Base-by-base conservation (phyloP, 2,113 vertebrate genomes). In the Hypocryptadius cinnamomeus region DNA sequence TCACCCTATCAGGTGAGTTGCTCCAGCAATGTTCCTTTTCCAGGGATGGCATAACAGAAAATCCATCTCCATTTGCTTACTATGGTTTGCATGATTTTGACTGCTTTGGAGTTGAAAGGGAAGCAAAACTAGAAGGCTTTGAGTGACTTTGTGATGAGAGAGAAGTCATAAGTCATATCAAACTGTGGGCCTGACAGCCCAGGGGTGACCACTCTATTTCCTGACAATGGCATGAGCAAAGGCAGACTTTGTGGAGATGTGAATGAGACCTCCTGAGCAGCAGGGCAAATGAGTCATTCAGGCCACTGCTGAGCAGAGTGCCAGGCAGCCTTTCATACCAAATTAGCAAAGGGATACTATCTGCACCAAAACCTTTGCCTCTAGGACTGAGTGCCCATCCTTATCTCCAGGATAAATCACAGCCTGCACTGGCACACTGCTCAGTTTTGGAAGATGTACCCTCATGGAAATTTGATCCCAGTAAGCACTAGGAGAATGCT, bases 331-430 rank as follows among this genome's bases (percentile, higher is more conserved):
- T 65, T 81, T 68, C 51, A 66, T 4, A 51, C 14, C 51, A 53
- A 79, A 61, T 72, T 11, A 79, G 51, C 61, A 63, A 72, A 60
- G 44, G 22, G 37, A 88, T 12, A 35, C 16, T 47, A n/a, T 14
- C 31, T 13, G 27, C 45, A 84, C 14, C 48, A 47, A 22, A 63
- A 21, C 30, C 16, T 42, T 39, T 28, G 21, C 51, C 28, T 39
- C 17, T 6, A 57, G 37, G n/a, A 56, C 2, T 35, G 60, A 56
- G 44, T 24, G 39, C n/a, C 20, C 53, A 60, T 3, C 51, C 30
- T 61, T 6, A 16, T 3, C 30, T 61, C 24, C 22, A 15, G 0
- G 0, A 6, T 23, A 83, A 45, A 63, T 35, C 37, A 15, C 33
- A 83, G 68, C 31, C n/a, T 18, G 66, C 40, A 15, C 28, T 47